A percentile compares a stretch with the other conserved stretches of the same genome.
Conservation (phyloP, 2,888 invertebrate genomes). For the Lacanobia wlatinum region DNA sequence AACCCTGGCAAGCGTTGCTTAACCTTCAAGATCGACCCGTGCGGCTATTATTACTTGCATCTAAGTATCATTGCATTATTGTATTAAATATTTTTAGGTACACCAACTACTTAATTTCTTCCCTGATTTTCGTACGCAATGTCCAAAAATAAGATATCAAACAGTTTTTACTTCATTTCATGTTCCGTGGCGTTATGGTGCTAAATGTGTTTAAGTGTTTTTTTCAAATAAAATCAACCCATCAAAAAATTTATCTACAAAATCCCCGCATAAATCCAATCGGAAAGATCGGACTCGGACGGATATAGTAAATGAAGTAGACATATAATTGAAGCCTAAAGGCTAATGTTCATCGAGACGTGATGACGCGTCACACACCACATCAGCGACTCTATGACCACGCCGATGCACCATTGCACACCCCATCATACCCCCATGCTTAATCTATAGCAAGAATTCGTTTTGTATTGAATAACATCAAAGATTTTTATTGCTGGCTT, state of each 20-base stretch:
- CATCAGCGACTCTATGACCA: constrained; percentile 75
- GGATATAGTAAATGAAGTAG: constrained; percentile 63
- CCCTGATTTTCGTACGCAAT: no score
- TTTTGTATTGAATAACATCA: constrained; percentile 56
- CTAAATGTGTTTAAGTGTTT: no score
- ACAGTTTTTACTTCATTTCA: no score
- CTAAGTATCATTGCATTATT: neutral
- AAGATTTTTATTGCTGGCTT: constrained; percentile 42
- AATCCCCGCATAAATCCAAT: constrained; percentile 34
- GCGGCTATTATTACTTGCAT: no score
- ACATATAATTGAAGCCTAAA: constrained; percentile 71
- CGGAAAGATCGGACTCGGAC: constrained; percentile 46
- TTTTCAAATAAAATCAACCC: neutral
- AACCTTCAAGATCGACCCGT: no score
- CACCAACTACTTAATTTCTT: no score
- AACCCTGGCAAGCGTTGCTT: no score
- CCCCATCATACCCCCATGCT: constrained; percentile 63
- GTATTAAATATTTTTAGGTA: no score
- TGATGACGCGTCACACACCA: constrained; percentile 78
- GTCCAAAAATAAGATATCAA: no score
- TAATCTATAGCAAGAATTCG: constrained; percentile 42
- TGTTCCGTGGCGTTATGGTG: no score
- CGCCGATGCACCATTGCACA: constrained; percentile 82
- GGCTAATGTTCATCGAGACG: constrained; percentile 78
- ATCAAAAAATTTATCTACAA: no score